Percentiles rank a stretch among this genome's conserved stretches.
Evolutionary conservation across 2,113 vertebrate species (phyloP).

Genomic region (Scartelaos histophorus): DNA sequence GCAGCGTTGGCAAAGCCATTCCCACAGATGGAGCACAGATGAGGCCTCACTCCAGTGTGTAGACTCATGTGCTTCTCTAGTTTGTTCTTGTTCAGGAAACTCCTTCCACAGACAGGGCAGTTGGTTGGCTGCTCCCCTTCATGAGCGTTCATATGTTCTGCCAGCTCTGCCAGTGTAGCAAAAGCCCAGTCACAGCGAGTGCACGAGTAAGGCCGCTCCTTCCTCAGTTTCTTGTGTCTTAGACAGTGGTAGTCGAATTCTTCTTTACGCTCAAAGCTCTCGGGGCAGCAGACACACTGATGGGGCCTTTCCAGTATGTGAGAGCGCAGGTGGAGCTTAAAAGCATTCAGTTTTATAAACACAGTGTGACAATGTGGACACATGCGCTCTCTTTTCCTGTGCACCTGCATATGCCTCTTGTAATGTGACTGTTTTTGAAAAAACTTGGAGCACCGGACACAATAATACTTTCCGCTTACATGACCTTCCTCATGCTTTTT

Average conservation of each 20-base stretch:
- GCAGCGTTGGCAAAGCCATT: conserved; percentile 65
- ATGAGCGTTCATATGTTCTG: conserved; percentile 57
- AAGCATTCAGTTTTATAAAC: conserved; percentile 55
- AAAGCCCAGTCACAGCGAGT: conserved; percentile 61
- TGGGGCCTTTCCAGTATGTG: conserved; percentile 57
- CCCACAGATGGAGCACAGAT: conserved; percentile 69
- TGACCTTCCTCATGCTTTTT: conserved; percentile 65
- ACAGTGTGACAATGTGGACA: conserved; percentile 67
- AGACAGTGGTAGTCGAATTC: conserved; percentile 63
- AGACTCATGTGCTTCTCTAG: conserved; percentile 66
- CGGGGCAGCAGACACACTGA: conserved; percentile 65
- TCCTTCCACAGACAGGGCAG: conserved; percentile 62
- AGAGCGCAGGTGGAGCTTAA: conserved; percentile 68
- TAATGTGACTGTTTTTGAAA: conserved; percentile 65
- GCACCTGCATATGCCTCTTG: conserved; percentile 61
- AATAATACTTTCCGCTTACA: conserved; percentile 49
- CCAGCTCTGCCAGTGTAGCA: conserved; percentile 57
- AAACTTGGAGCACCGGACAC: conserved; percentile 51
- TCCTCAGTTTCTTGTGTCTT: conserved; percentile 64
- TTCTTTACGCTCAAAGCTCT: conserved; percentile 54
- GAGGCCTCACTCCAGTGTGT: conserved; percentile 64
- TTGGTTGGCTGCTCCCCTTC: conserved; percentile 59
- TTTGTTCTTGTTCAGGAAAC: conserved; percentile 66
- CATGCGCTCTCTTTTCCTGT: conserved; percentile 51
- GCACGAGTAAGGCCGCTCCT: conserved; percentile 65